Conservation (phyloP, 2,113 vertebrate genomes). For the Scartelaos histophorus region DNA sequence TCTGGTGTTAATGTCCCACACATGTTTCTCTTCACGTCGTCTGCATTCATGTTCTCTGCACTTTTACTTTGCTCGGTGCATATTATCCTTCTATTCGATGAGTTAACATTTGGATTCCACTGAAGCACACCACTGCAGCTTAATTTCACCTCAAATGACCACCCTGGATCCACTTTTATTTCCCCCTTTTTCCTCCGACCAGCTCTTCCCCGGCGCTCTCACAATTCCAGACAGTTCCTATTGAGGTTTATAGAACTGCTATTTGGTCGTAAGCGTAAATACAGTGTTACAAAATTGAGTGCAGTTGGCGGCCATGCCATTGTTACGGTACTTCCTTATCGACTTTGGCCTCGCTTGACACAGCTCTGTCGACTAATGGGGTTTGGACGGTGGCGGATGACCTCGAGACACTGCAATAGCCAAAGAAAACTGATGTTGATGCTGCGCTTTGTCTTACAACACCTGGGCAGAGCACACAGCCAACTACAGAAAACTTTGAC, state of each 20-base stretch:
- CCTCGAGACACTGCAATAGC: conserved; percentile 30
- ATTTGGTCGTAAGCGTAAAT: conserved; percentile 30
- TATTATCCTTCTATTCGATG: not conserved
- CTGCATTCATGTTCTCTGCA: conserved; percentile 4
- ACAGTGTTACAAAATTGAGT: conserved; percentile 32
- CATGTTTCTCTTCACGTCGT: conserved; percentile 38
- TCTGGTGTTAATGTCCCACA: conserved; percentile 46
- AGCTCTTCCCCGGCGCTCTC: conserved; percentile 8
- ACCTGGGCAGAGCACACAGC: conserved; percentile 10
- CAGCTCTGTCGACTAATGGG: conserved; percentile 43
- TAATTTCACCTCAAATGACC: conserved; percentile 21
- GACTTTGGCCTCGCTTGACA: conserved; percentile 52
- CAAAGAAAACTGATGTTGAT: conserved; percentile 29
- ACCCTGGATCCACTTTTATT: conserved; percentile 19
- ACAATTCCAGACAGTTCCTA: conserved; percentile 22
- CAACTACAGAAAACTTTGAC: not conserved
- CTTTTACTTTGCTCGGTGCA: conserved; percentile 10
- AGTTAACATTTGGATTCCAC: not conserved
- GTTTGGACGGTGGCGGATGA: conserved; percentile 34
- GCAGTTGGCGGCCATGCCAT: conserved; percentile 22
- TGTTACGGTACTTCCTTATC: conserved; percentile 40
- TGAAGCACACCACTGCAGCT: not conserved
- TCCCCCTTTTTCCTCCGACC: not conserved
- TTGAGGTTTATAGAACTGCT: conserved; percentile 30
- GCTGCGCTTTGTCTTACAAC: conserved; percentile 29